Percentiles rank a stretch among this genome's conserved stretches.
phyloP scores from a whole-genome alignment of 1,140 invertebrate genomes.

The Drosophila parabipectinata region DNA sequence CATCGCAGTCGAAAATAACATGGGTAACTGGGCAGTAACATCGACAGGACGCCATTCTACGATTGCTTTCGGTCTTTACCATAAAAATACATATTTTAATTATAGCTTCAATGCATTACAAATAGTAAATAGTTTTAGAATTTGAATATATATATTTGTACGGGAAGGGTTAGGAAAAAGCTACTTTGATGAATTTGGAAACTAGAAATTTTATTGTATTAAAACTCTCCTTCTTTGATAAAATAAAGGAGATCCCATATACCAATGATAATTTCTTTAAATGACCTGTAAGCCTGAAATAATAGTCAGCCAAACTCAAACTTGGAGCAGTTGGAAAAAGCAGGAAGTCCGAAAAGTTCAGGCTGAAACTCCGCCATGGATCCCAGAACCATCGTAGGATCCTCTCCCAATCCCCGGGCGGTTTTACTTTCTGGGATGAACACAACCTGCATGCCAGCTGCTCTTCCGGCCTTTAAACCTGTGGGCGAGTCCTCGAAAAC shows the following conservation, averaged over 20 bases:
- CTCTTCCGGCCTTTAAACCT: slow-evolving; percentile 90
- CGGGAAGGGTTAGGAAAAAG: not conserved
- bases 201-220: no score
- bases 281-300: not conserved
- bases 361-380: slow-evolving; percentile 93
- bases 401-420: not conserved
- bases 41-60: not conserved
- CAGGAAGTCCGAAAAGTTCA: slow-evolving; percentile 93
- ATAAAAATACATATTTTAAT: not conserved
- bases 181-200: not conserved
- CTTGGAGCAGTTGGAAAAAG: slow-evolving; percentile 74
- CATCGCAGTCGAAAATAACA: slow-evolving; percentile 65
- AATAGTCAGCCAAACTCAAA: slow-evolving; percentile 76
- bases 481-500: slow-evolving; percentile 97
- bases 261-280: no score
- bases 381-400: slow-evolving; percentile 89
- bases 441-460: slow-evolving; percentile 94
- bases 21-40: slow-evolving; percentile 38
- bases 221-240: no score
- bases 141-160: not conserved
- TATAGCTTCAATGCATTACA: no score
- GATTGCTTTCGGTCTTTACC: not conserved
- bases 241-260: no score
- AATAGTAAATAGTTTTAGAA: not conserved
- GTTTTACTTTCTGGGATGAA: slow-evolving; percentile 91